Percentiles rank a stretch among this genome's conserved stretches.
These are phyloP conservation scores for Eledona agricola DNA, from an alignment of 2,888 invertebrate species.

Conservation along the genomic window DNA sequence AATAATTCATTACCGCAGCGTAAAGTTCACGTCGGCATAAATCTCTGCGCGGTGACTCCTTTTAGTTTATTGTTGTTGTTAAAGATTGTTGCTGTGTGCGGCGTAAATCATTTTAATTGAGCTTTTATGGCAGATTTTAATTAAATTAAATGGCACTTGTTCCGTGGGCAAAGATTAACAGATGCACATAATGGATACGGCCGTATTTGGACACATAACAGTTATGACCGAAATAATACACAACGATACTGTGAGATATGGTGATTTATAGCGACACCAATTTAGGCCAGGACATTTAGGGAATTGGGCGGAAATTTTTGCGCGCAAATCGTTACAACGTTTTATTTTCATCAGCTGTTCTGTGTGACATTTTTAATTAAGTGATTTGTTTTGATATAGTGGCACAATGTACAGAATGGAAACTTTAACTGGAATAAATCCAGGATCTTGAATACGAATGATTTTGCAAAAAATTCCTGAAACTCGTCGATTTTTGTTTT, in stretches of 20 bases:
- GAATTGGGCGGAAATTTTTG: no score
- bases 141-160: not conserved
- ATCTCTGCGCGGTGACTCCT: no score
- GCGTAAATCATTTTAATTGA: not conserved
- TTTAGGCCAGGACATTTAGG: no score
- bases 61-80: not conserved
- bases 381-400: no score
- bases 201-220: not conserved
- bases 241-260: not conserved
- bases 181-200: not conserved
- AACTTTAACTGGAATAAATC: no score
- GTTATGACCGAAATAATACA: not conserved
- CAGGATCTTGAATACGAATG: no score
- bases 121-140: conserved; percentile 1
- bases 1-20: conserved; percentile 1
- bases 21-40: not conserved
- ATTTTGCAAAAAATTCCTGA: no score
- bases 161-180: not conserved
- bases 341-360: no score
- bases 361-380: no score
- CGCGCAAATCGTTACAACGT: no score
- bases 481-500: no score
- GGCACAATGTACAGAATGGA: no score
- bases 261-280: not conserved
- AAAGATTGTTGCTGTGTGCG: conserved; percentile 1